Evolutionary conservation across 2,113 vertebrate genomes (phyloP).

Genomic region (Herpetotheres cachinnans): DNA sequence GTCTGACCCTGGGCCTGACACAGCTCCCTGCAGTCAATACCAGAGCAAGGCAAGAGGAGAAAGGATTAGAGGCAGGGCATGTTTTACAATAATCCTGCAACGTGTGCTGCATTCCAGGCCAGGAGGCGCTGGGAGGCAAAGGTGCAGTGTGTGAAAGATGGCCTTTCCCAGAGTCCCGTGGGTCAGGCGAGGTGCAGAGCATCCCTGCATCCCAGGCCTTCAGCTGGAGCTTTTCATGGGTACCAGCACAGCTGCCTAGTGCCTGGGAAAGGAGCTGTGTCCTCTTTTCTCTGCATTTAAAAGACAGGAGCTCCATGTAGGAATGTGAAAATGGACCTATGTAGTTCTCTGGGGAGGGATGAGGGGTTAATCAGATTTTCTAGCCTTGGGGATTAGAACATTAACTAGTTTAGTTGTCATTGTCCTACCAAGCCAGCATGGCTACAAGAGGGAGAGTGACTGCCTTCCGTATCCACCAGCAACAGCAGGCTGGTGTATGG

Average conservation of each 20-base stretch:
- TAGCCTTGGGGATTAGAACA: background rate
- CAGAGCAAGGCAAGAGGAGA: slow-evolving; percentile 39
- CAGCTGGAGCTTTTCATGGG: background rate
- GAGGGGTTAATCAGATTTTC: background rate
- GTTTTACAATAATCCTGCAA: slow-evolving; percentile 53
- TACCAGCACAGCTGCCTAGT: background rate
- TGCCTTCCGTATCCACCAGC: background rate
- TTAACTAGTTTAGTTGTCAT: background rate
- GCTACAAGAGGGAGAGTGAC: background rate
- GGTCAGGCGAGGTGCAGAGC: background rate
- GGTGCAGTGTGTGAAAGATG: background rate
- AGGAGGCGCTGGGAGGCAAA: background rate
- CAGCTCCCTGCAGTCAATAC: background rate
- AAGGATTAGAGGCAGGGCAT: slow-evolving; percentile 42
- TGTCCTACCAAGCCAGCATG: background rate
- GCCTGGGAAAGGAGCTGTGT: background rate
- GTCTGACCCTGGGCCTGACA: background rate
- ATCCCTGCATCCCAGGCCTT: background rate
- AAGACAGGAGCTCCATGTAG: background rate
- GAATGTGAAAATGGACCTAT: background rate
- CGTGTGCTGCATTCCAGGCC: slow-evolving; percentile 27
- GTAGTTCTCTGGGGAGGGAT: background rate
- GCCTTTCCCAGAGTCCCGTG: background rate
- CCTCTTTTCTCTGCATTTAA: background rate
- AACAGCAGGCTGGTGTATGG: background rate